Percentiles rank a stretch among this genome's conserved stretches.
These are phyloP conservation scores for Hydrocynus forskahlii DNA, from an alignment of 2,797 vertebrate species.

Conservation along the genomic window DNA sequence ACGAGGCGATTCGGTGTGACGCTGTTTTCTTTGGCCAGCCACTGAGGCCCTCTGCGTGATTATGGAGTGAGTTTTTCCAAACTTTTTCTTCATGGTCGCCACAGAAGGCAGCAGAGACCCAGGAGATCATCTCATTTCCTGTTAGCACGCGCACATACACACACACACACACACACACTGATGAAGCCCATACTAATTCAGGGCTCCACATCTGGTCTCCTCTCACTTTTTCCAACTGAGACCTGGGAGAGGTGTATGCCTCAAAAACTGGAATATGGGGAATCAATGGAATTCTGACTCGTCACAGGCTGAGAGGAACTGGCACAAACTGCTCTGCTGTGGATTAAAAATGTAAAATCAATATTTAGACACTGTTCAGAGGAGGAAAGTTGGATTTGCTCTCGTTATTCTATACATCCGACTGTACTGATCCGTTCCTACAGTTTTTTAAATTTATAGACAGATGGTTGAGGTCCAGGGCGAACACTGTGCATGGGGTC, in stretches of 20 bases:
- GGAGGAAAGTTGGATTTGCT: background rate
- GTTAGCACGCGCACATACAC: conserved; percentile 55
- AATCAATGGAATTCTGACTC: conserved; percentile 39
- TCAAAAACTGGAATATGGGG: conserved; percentile 33
- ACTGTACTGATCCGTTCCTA: background rate
- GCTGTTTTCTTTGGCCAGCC: conserved; percentile 72
- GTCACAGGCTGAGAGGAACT: conserved; percentile 17
- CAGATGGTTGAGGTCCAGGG: background rate
- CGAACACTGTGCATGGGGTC: background rate
- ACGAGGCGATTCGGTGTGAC: conserved; percentile 66
- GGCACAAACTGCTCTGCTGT: conserved; percentile 1
- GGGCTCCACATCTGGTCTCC: conserved; percentile 55
- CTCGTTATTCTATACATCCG: background rate
- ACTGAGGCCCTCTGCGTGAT: conserved; percentile 55
- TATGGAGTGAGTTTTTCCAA: conserved; percentile 74
- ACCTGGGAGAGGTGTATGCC: conserved; percentile 34
- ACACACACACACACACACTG: conserved; percentile 32
- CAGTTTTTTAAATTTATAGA: background rate
- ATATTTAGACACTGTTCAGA: background rate
- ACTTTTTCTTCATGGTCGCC: conserved; percentile 62
- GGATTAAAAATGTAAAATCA: conserved; percentile 10
- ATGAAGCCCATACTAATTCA: conserved; percentile 68
- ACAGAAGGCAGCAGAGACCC: conserved; percentile 58
- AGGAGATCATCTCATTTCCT: conserved; percentile 75
- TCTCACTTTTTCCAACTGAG: conserved; percentile 38